A percentile compares a stretch with the other conserved stretches of the same genome.
These are phyloP conservation scores for Dendrocopos noguchii DNA, from an alignment of 2,113 vertebrate genomes.

Conservation along the genomic window DNA sequence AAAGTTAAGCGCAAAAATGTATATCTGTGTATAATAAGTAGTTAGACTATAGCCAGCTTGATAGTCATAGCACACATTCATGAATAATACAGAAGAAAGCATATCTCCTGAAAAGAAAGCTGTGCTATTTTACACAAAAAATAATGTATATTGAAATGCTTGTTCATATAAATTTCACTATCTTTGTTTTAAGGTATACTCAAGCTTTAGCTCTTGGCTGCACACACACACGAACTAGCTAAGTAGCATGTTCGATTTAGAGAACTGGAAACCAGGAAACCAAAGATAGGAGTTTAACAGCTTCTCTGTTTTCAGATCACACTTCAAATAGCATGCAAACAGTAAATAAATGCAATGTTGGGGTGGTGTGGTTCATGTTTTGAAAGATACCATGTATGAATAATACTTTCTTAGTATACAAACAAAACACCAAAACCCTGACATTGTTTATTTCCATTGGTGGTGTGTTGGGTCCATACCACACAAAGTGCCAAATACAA, in stretches of 20 bases:
- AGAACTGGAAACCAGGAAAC: background rate
- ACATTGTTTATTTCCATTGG: background rate
- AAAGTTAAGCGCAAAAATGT: background rate
- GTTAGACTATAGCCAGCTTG: background rate
- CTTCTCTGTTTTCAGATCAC: background rate
- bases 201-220: background rate
- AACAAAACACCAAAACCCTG: no score
- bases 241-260: background rate
- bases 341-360: background rate
- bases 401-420: background rate
- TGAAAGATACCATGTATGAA: background rate
- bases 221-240: background rate
- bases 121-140: background rate
- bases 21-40: background rate
- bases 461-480: background rate
- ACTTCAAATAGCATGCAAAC: background rate
- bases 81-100: background rate
- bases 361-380: background rate
- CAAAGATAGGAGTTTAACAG: background rate
- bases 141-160: background rate
- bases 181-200: background rate
- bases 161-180: background rate
- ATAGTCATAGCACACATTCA: background rate
- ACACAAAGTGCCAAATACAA: background rate
- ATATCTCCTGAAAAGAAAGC: background rate